Evolutionary conservation across 1,140 invertebrate species (phyloP).

Genomic region (Drosophila sturtevanti): DNA sequence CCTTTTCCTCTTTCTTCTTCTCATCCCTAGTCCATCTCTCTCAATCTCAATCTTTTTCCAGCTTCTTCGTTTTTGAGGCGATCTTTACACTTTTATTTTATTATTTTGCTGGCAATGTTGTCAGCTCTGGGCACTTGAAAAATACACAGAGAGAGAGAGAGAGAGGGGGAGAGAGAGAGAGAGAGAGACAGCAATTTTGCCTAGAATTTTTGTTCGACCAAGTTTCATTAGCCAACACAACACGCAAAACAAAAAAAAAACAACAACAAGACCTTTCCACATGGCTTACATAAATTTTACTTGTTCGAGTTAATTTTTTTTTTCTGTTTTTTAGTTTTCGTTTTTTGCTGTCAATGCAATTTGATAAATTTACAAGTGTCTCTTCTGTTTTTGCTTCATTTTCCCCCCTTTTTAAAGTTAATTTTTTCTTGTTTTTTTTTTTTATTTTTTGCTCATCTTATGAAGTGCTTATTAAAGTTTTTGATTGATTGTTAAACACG

Average conservation of each 20-base stretch:
- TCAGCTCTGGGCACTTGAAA: constrained; percentile 3
- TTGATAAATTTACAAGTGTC: constrained; percentile 12
- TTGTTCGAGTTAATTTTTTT: background rate
- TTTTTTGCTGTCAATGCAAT: constrained; percentile 2
- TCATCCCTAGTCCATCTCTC: background rate
- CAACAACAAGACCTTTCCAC: background rate
- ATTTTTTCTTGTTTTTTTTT: background rate
- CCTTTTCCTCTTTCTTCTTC: no score
- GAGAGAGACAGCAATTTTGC: background rate
- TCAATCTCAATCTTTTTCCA: background rate
- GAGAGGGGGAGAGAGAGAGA: background rate
- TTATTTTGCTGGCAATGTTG: constrained; percentile 17
- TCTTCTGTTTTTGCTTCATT: background rate
- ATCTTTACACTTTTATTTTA: constrained; percentile 18
- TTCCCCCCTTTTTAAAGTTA: background rate
- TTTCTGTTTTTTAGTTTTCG: background rate
- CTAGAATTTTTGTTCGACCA: constrained; percentile 3
- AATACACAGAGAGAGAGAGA: background rate
- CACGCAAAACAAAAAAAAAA: background rate
- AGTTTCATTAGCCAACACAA: constrained; percentile 1
- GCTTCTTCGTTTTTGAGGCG: background rate
- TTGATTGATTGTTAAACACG: constrained; percentile 20
- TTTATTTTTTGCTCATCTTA: background rate
- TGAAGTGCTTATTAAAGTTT: constrained; percentile 18
- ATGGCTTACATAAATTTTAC: constrained; percentile 7